phyloP scores from a whole-genome alignment of 2,888 invertebrate genomes.

The Mechanitis mazaeus region DNA sequence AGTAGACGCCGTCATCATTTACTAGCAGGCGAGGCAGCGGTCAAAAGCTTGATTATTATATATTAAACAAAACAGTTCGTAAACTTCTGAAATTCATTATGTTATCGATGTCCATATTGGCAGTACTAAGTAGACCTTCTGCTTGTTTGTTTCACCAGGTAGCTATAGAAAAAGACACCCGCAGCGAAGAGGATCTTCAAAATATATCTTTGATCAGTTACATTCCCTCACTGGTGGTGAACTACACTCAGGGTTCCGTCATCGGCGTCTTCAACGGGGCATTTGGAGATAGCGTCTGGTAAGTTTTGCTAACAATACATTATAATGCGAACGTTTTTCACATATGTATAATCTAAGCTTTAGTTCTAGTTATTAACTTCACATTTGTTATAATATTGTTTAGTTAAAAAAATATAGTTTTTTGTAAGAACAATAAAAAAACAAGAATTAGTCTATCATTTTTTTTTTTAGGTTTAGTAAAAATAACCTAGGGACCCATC shows the following conservation, averaged over 20 bases:
- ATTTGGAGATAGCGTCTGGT: constrained; percentile 75
- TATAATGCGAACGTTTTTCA: neutral
- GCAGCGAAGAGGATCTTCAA: constrained; percentile 63
- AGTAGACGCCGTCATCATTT: too few relatives aligned
- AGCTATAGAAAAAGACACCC: constrained; percentile 59
- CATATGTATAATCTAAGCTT: neutral
- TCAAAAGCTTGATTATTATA: too few relatives aligned
- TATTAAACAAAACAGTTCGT: too few relatives aligned
- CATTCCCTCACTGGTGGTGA: constrained; percentile 53
- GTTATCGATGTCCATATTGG: too few relatives aligned
- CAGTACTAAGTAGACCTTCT: too few relatives aligned
- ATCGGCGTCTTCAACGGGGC: constrained; percentile 64
- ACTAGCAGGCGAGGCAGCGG: too few relatives aligned
- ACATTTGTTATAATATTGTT: neutral
- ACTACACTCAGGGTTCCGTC: constrained; percentile 60
- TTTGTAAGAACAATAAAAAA: too few relatives aligned
- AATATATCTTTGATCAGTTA: constrained; percentile 55
- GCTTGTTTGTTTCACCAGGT: constrained; percentile 37
- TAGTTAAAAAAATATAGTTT: too few relatives aligned
- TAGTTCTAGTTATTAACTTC: neutral
- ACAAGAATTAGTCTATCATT: too few relatives aligned
- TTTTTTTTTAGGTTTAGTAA: neutral
- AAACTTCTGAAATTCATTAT: too few relatives aligned
- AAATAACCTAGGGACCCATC: too few relatives aligned
- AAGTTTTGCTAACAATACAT: constrained; percentile 25